Evolutionary conservation across 2,113 vertebrate genomes (phyloP), one percentile per base, ranked within the genome.

Genomic region (Mastomys natalensis): DNA sequence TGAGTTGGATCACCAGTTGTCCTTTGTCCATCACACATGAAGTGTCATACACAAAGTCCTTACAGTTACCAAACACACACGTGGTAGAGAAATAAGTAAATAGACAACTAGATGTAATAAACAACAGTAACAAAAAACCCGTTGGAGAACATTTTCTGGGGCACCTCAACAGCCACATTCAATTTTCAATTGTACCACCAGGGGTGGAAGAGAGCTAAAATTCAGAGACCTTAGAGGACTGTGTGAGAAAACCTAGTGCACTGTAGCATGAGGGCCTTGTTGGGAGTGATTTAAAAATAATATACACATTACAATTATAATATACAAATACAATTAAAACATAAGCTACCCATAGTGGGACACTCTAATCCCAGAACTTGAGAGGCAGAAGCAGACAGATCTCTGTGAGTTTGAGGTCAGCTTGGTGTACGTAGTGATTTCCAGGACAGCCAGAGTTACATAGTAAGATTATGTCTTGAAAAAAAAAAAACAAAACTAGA

Each of bases 121-220:
- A 45, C 26, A 85, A 64, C 31, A 37, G 17, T 11, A 80, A 22
- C 16, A 43, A 84, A 26, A 19, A 64, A 64, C 9, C 21, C 13
- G 40, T 68, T 89, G 60, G 87, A 60, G 19, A 95, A 60, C 55
- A 8, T n/a, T 93, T 97, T 70, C 88, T 2, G 0, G n/a, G 0
- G n/a, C 45, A 48, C 0, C 31, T 13, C 48, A 4, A 90, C 48
- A 76, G 58, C 17, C n/a, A 66, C 15, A 87, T 97, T 88, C 74
- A 96, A 51, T 96, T 96, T 87, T 10, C 37, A 85, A 90, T 85
- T 66, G 84, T 87, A 84, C 92, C 97, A 97, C 84, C 45, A 92
- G 97, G 40, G 97, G 93, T 66, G 51, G 76, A 88, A 96, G 95
- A 95, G 91, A 70, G 77, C 95, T 94, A 97, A 93, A 96, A 95